phyloP scores from a whole-genome alignment of 2,888 invertebrate species.

The Urechis unicinctus region DNA sequence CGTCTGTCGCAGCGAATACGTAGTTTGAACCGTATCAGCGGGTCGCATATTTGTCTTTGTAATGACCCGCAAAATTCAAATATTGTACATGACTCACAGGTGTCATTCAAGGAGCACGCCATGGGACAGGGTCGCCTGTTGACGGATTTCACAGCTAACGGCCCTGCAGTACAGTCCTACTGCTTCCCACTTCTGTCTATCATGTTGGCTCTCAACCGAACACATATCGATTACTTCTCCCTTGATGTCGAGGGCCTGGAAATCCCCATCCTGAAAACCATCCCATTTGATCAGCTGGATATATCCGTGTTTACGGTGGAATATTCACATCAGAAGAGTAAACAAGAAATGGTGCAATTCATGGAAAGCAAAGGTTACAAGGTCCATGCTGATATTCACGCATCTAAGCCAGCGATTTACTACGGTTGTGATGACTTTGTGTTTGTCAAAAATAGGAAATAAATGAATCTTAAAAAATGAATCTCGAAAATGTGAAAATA shows the following conservation, averaged over 20 bases:
- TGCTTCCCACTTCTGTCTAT: constrained; percentile 80
- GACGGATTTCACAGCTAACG: background rate
- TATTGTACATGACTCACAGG: too few relatives aligned
- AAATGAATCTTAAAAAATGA: too few relatives aligned
- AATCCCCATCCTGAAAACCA: constrained; percentile 56
- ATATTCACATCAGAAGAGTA: constrained; percentile 19
- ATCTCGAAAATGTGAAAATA: too few relatives aligned
- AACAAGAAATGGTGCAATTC: constrained; percentile 1
- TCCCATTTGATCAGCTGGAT: constrained; percentile 57
- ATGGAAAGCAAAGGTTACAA: constrained; percentile 9
- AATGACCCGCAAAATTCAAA: too few relatives aligned
- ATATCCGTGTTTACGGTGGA: constrained; percentile 48
- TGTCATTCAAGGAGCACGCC: constrained; percentile 8
- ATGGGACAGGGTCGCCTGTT: constrained; percentile 11
- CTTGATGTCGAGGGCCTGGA: constrained; percentile 59
- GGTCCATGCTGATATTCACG: too few relatives aligned
- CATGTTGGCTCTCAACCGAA: constrained; percentile 68
- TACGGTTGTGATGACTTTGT: too few relatives aligned
- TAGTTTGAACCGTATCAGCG: too few relatives aligned
- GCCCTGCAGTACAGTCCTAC: constrained; percentile 11
- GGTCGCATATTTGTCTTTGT: too few relatives aligned
- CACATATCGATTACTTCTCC: constrained; percentile 65
- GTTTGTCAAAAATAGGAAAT: too few relatives aligned
- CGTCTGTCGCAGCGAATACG: too few relatives aligned
- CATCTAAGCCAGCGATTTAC: too few relatives aligned